Conservation (phyloP, 2,797 vertebrate genomes). For the Hydrophis major region DNA sequence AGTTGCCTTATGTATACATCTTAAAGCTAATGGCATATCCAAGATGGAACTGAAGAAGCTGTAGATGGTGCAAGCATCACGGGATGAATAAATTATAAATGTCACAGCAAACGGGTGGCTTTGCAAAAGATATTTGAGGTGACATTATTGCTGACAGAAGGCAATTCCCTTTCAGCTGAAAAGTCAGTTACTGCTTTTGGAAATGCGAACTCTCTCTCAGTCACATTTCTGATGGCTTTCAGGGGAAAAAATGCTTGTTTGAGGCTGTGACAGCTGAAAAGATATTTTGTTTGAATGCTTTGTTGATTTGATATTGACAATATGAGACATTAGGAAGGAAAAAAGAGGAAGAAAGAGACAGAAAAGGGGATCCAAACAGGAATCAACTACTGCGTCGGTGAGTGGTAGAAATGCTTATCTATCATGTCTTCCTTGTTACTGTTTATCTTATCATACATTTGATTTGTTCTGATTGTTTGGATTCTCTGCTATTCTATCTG, state of each 20-base stretch:
- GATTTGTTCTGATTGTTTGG: neutral
- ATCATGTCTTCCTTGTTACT: neutral
- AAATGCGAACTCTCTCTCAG: neutral
- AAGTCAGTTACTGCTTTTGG: constrained; percentile 31
- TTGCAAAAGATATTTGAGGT: neutral
- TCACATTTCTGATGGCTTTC: constrained; percentile 22
- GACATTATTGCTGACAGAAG: constrained; percentile 20
- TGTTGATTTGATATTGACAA: constrained; percentile 20
- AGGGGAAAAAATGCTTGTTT: constrained; percentile 14
- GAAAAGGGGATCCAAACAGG: neutral
- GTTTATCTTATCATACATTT: neutral
- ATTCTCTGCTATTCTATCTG: neutral
- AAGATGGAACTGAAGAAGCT: constrained; percentile 10
- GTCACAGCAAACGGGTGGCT: neutral
- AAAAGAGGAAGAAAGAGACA: neutral
- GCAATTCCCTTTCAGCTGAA: constrained; percentile 11
- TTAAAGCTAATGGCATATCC: constrained; percentile 6
- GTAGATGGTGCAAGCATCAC: neutral
- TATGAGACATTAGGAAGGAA: neutral
- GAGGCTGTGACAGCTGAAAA: constrained; percentile 21
- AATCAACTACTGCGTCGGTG: neutral
- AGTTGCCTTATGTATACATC: neutral
- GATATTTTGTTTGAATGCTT: constrained; percentile 22
- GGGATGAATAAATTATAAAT: constrained; percentile 29
- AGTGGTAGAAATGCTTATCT: neutral